These are phyloP conservation scores for Lates calcarifer DNA, from an alignment of 2,113 vertebrate genomes.

Conservation along the genomic window DNA sequence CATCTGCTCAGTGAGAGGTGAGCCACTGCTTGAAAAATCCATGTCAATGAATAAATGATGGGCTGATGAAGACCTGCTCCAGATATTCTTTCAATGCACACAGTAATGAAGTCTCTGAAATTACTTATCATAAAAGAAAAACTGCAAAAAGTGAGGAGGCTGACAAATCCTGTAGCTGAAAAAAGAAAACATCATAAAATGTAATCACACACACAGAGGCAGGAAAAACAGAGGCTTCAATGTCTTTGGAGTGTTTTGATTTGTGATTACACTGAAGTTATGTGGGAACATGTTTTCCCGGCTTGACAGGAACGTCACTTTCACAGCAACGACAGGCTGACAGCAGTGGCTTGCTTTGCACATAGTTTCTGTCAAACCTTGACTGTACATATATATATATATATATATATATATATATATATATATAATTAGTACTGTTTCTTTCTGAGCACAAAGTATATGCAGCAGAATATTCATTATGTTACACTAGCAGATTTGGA, in stretches of 20 bases:
- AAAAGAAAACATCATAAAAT: neutral
- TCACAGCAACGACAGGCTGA: conserved; percentile 43
- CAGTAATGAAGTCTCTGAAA: conserved; percentile 50
- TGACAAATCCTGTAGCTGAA: conserved; percentile 3
- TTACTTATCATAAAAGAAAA: conserved; percentile 19
- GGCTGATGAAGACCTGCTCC: conserved; percentile 64
- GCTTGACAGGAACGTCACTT: conserved; percentile 49
- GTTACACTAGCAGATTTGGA: conserved; percentile 14
- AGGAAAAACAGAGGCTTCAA: conserved; percentile 15
- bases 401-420: too few species aligned
- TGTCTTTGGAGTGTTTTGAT: conserved; percentile 31
- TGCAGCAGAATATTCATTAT: neutral
- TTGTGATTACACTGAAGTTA: conserved; percentile 61
- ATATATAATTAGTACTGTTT: too few species aligned
- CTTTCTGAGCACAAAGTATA: conserved; percentile 10
- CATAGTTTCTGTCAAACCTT: conserved; percentile 50
- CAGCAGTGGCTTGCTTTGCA: conserved; percentile 29
- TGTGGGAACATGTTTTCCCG: conserved; percentile 46
- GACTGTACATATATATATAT: conserved; percentile 25
- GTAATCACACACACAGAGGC: conserved; percentile 1
- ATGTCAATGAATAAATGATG: conserved; percentile 78
- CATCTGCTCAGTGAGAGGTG: conserved; percentile 71
- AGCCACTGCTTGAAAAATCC: conserved; percentile 69
- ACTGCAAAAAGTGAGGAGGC: neutral
- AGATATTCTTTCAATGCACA: conserved; percentile 55